Conservation (phyloP, 2,113 vertebrate genomes). For the Eulacestoma nigropectus region DNA sequence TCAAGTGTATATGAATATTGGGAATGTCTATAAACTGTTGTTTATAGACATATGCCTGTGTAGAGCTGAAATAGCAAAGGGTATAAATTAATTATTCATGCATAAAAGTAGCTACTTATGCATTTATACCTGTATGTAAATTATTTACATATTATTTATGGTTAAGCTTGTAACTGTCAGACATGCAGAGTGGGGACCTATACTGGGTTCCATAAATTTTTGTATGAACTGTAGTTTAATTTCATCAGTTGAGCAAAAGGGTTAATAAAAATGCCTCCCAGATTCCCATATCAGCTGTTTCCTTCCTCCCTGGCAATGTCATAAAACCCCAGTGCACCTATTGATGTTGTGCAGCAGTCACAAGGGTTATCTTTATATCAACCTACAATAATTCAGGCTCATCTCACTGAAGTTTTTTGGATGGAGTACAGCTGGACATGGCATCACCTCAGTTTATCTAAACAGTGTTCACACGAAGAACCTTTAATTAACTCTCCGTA, state of each 20-base stretch:
- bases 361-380: background rate
- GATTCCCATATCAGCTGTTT: background rate
- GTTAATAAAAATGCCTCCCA: background rate
- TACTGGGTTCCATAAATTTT: background rate
- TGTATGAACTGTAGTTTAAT: background rate
- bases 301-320: background rate
- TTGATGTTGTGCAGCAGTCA: background rate
- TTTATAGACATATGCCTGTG: background rate
- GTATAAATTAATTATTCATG: background rate
- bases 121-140: background rate
- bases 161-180: background rate
- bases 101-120: background rate
- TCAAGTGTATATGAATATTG: background rate
- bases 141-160: background rate
- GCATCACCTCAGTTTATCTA: background rate
- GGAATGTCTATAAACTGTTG: background rate
- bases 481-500: background rate
- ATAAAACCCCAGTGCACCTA: background rate
- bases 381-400: background rate
- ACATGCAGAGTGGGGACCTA: background rate
- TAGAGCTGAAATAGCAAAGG: background rate
- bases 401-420: background rate
- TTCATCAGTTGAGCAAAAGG: background rate
- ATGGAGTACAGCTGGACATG: background rate
- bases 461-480: background rate